phyloP scores from a whole-genome alignment of 1,140 invertebrate genomes.

The Pantala flavescens region DNA sequence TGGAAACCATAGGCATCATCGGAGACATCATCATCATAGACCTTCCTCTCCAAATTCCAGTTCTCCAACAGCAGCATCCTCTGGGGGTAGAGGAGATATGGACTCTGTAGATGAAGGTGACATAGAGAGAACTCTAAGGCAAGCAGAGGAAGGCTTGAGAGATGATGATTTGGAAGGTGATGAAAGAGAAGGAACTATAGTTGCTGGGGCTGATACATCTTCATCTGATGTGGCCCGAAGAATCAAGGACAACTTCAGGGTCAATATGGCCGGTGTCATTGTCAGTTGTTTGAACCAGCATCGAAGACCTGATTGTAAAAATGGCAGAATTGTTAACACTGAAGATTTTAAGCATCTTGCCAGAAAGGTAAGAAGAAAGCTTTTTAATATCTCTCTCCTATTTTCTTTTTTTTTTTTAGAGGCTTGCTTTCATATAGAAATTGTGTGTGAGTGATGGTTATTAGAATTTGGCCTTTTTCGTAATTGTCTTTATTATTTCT shows the following conservation, averaged over 20 bases:
- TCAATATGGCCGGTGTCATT: constrained; percentile 80
- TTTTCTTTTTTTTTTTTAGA: too few species aligned
- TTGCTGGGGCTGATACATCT: constrained; percentile 39
- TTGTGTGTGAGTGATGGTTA: too few species aligned
- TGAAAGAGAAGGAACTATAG: constrained; percentile 26
- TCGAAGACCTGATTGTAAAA: constrained; percentile 68
- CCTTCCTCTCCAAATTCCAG: background rate
- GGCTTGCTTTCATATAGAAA: too few species aligned
- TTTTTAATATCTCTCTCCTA: constrained; percentile 11
- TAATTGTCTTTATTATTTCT: too few species aligned
- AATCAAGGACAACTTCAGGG: constrained; percentile 80
- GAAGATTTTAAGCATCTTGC: constrained; percentile 95
- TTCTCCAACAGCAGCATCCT: background rate
- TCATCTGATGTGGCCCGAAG: constrained; percentile 41
- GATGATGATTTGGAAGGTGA: background rate
- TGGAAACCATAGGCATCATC: background rate
- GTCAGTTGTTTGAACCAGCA: constrained; percentile 85
- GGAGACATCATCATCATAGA: background rate
- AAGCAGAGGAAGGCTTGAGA: background rate
- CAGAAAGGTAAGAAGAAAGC: constrained; percentile 60
- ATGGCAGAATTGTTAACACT: constrained; percentile 74
- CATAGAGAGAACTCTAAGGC: background rate
- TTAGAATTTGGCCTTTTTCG: too few species aligned
- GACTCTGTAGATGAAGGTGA: background rate
- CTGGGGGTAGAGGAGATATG: background rate